Conservation (phyloP, 2,797 vertebrate genomes). For the Sebastes matsubarae region DNA sequence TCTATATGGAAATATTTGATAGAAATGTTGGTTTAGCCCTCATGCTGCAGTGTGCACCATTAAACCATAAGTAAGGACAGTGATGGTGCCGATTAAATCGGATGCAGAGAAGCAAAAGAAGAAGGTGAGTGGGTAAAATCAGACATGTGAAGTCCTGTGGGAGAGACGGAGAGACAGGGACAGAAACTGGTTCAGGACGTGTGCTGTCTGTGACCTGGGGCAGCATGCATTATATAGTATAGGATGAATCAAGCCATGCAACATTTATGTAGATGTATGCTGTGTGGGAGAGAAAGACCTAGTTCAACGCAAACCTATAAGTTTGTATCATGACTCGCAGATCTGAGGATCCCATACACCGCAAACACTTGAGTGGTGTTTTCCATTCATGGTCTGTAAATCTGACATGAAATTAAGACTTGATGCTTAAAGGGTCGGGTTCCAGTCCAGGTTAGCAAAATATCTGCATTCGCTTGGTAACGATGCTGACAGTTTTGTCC, state of each 20-base stretch:
- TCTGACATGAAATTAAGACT: neutral
- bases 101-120: neutral
- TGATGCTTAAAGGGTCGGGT: neutral
- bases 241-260: conserved; percentile 53
- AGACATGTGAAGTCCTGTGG: neutral
- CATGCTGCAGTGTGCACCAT: neutral
- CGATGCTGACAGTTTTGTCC: neutral
- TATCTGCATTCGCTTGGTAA: rapidly evolving
- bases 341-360: neutral
- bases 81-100: neutral
- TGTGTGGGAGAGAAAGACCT: neutral
- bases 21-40: neutral
- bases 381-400: neutral
- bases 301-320: neutral
- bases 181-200: conserved; percentile 22
- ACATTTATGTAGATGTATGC: conserved; percentile 57
- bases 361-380: neutral
- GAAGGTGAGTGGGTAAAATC: neutral
- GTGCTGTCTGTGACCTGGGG: conserved; percentile 57
- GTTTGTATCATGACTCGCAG: neutral
- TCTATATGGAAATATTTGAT: neutral
- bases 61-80: neutral
- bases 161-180: neutral
- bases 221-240: conserved; percentile 74
- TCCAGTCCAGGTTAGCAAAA: neutral